Conservation (phyloP, 2,113 vertebrate species). For the Hemicordylus capensis region DNA sequence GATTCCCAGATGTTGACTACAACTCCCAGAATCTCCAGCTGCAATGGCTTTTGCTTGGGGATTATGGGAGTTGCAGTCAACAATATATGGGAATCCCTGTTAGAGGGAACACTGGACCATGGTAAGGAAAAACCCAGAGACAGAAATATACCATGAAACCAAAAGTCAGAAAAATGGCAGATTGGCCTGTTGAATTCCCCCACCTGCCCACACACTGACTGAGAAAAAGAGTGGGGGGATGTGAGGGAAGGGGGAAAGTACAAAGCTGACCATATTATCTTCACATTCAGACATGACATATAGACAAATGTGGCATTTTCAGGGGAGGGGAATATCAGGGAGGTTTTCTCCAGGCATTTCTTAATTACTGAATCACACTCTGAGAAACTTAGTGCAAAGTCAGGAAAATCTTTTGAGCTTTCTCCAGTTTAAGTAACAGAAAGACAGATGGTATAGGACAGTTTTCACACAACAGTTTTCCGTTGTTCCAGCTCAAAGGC, state of each 20-base stretch:
- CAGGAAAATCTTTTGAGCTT: slow-evolving; percentile 6
- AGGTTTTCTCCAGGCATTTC: background rate
- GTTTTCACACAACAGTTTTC: slow-evolving; percentile 13
- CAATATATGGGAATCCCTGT: too few species aligned
- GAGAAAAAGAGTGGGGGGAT: too few species aligned
- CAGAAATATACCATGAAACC: background rate
- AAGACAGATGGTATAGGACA: slow-evolving; percentile 3
- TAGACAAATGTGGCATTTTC: background rate
- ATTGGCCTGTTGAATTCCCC: background rate
- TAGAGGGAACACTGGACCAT: too few species aligned
- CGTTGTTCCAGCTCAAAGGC: background rate
- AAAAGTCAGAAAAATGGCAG: background rate
- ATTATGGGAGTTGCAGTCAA: too few species aligned
- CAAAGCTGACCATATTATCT: background rate
- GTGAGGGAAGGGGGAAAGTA: background rate
- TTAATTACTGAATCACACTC: too few species aligned
- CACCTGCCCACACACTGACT: background rate
- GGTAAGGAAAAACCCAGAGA: too few species aligned
- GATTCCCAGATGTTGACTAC: too few species aligned
- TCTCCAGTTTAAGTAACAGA: background rate
- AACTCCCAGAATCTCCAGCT: too few species aligned
- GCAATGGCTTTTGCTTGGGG: too few species aligned
- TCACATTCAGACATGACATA: background rate
- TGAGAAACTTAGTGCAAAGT: background rate
- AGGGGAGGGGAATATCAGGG: background rate